phyloP scores from a whole-genome alignment of 2,888 invertebrate species.

The Alloscopus bannaensis region DNA sequence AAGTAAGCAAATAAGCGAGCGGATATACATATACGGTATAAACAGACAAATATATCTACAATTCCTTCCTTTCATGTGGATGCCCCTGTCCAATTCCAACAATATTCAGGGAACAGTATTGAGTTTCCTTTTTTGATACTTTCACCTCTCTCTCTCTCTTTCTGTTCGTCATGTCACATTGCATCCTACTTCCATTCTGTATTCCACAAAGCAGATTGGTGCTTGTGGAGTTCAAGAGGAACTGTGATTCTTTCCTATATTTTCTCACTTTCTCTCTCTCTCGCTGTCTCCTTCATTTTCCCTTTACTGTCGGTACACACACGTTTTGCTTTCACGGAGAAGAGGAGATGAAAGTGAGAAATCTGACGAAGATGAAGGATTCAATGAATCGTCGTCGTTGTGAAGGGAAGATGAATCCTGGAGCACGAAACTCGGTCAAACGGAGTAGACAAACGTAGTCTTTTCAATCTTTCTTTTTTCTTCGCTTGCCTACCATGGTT shows the following conservation, averaged over 20 bases:
- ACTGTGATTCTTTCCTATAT: constrained; percentile 40
- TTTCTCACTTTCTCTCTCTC: constrained; percentile 19
- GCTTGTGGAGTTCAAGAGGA: constrained; percentile 5
- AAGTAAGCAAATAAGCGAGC: too few species aligned
- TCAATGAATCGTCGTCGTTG: constrained; percentile 30
- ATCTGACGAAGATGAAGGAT: constrained; percentile 54
- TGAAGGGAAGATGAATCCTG: constrained; percentile 23
- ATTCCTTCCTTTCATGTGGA: background rate
- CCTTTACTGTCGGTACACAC: too few species aligned
- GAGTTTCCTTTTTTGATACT: constrained; percentile 26
- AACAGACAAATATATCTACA: background rate
- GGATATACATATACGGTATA: background rate
- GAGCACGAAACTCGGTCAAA: constrained; percentile 52
- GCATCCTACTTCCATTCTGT: constrained; percentile 38
- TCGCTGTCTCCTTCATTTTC: too few species aligned
- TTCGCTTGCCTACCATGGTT: background rate
- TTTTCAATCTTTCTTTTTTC: constrained; percentile 26
- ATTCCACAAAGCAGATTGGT: constrained; percentile 30
- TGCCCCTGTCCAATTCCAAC: background rate
- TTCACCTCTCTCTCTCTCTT: constrained; percentile 20
- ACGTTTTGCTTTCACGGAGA: too few species aligned
- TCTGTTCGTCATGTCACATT: constrained; percentile 41
- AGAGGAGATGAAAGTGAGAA: constrained; percentile 17
- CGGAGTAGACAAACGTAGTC: constrained; percentile 43
- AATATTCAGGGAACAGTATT: background rate